Evolutionary conservation across 2,797 vertebrate species (phyloP).

Genomic region (Paramormyrops hopkinsi): DNA sequence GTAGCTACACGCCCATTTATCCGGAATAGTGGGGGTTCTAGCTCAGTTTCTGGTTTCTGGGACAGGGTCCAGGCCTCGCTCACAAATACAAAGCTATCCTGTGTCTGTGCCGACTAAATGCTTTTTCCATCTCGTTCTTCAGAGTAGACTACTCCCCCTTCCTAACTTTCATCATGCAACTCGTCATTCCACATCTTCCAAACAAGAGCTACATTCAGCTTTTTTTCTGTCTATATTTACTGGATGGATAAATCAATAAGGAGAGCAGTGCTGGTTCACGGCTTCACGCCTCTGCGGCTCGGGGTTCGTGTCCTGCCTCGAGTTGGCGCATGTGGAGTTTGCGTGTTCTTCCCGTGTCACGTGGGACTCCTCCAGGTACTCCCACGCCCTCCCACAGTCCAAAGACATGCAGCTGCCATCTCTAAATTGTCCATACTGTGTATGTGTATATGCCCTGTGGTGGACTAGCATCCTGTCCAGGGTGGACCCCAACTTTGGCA

Average conservation of each 20-base stretch:
- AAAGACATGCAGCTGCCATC: neutral
- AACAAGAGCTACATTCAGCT: neutral
- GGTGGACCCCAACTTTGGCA: neutral
- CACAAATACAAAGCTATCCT: neutral
- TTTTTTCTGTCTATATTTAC: neutral
- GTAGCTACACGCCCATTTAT: neutral
- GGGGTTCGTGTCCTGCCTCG: neutral
- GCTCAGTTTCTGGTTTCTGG: slow-evolving; percentile 1
- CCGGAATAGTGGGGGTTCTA: neutral
- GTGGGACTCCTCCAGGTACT: neutral
- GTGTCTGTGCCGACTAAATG: neutral
- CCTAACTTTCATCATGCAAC: neutral
- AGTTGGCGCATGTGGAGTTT: neutral
- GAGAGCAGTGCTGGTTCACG: neutral
- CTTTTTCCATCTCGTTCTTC: neutral
- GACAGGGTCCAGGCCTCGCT: neutral
- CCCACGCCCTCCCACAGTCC: neutral
- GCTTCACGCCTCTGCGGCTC: neutral
- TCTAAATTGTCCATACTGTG: neutral
- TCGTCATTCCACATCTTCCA: neutral
- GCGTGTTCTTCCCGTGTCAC: neutral
- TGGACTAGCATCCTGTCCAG: neutral
- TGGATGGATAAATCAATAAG: neutral
- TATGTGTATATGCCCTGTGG: neutral
- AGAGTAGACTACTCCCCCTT: neutral